A percentile compares a stretch with the other conserved stretches of the same genome.
These are phyloP conservation scores for Notolepis coatsorum DNA, from an alignment of 2,797 vertebrate species.

Conservation along the genomic window DNA sequence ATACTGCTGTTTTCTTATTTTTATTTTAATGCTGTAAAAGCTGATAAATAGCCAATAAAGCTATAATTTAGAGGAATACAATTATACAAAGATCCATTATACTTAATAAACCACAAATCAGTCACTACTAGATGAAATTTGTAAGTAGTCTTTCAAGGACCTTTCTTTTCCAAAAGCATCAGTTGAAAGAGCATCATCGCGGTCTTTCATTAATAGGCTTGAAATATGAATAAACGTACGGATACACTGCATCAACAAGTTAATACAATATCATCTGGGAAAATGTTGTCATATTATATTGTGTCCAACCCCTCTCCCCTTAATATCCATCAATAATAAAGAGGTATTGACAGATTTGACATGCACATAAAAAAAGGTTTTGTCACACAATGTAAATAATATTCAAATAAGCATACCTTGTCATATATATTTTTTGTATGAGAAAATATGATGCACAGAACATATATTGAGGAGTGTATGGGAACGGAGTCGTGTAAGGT, in stretches of 20 bases:
- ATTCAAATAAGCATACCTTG: constrained; percentile 66
- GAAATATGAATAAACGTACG: too few relatives aligned
- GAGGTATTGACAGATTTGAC: constrained; percentile 32
- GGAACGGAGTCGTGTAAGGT: constrained; percentile 65
- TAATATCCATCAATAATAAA: constrained; percentile 1
- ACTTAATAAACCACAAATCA: background rate
- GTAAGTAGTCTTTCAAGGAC: background rate
- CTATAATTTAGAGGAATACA: too few relatives aligned
- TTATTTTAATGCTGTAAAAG: background rate
- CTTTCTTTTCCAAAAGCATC: background rate
- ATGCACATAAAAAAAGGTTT: constrained; percentile 35
- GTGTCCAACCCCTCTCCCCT: background rate
- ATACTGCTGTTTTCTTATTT: too few relatives aligned
- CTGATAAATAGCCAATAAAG: background rate
- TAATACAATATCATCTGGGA: background rate
- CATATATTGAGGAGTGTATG: constrained; percentile 65
- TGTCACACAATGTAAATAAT: constrained; percentile 75
- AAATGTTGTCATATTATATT: constrained; percentile 2
- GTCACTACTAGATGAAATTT: background rate
- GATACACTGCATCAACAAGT: background rate
- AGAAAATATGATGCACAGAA: constrained; percentile 71
- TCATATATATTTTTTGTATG: constrained; percentile 74
- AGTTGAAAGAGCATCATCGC: background rate
- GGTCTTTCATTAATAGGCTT: background rate
- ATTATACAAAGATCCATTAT: background rate